phyloP scores from a whole-genome alignment of 1,140 invertebrate species.

The Acromyrmex heyeri region DNA sequence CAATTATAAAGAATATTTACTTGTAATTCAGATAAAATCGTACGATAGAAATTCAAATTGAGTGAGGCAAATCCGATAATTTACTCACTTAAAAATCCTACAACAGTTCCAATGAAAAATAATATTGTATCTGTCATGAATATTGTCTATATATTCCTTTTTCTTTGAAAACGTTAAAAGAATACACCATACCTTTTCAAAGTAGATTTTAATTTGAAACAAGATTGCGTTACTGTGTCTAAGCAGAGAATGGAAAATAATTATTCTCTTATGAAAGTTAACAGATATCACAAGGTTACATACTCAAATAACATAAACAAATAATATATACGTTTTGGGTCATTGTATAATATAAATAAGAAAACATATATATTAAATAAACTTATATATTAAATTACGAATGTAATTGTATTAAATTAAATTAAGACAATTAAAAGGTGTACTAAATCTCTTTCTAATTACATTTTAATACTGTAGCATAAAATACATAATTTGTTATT shows the following conservation, averaged over 20 bases:
- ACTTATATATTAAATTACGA: neutral
- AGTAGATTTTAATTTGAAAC: neutral
- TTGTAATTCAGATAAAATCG: neutral
- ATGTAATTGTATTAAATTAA: no score
- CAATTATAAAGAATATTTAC: slow-evolving; percentile 7
- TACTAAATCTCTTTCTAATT: no score
- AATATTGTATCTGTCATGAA: neutral
- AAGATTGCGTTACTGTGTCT: neutral
- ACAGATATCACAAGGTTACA: neutral
- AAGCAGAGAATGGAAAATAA: neutral
- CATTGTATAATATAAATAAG: slow-evolving; percentile 2
- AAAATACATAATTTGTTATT: no score
- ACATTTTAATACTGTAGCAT: no score
- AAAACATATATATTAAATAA: neutral
- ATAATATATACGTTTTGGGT: neutral
- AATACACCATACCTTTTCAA: neutral
- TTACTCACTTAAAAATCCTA: slow-evolving; percentile 34
- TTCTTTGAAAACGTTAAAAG: neutral
- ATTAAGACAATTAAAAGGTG: no score
- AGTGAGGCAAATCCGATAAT: neutral
- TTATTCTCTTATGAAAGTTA: neutral
- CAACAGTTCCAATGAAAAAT: neutral
- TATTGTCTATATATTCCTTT: neutral
- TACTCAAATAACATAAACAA: neutral
- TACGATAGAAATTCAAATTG: neutral